Base-by-base conservation (phyloP, 2,888 invertebrate species). In the Dysmachus trigonus region DNA sequence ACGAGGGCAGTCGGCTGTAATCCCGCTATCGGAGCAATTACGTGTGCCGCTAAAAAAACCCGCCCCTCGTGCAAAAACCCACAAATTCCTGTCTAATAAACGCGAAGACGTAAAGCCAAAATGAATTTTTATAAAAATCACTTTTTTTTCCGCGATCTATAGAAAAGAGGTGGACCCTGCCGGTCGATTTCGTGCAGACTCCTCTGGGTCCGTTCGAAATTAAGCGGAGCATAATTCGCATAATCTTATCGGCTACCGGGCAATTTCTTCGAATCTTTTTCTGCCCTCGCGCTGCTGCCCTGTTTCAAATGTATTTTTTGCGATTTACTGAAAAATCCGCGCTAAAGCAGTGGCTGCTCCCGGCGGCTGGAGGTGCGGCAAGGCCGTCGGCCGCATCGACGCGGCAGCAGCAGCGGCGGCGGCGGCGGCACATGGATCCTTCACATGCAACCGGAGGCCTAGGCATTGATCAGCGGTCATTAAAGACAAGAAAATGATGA, bases 381-480 rank as follows among this genome's bases (percentile, higher is more conserved):
- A 83, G 83, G 83, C 83, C 83, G 30, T 83, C 83, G 83, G 72
- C 83, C 72, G 72, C 41, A 72, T 72, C 72, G 27, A 35, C 81
- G 51, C 62, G 62, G 53, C 81, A 10, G n/a, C n/a, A n/a, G n/a
- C n/a, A n/a, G n/a, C n/a, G n/a, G n/a, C n/a, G n/a, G n/a, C n/a
- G n/a, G n/a, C n/a, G n/a, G n/a, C n/a, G n/a, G n/a, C n/a, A n/a
- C n/a, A n/a, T n/a, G n/a, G n/a, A 41, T 35, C 73, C 53, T 38
- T 71, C 41, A 41, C 83, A 83, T 83, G 83, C 83, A 72, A 83
- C 38, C 38, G n/a, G 72, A 27, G 13, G 38, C 38, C 72, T 83
- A 41, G 41, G 83, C 83, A 83, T 38, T 83, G 83, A 83, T 83
- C 83, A 83, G 71, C 22, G 83, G 83, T 83, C 83, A 85, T 85